A percentile compares a stretch with the other conserved stretches of the same genome.
Conservation (phyloP, 2,888 invertebrate species). For the Steromphala cineraria region DNA sequence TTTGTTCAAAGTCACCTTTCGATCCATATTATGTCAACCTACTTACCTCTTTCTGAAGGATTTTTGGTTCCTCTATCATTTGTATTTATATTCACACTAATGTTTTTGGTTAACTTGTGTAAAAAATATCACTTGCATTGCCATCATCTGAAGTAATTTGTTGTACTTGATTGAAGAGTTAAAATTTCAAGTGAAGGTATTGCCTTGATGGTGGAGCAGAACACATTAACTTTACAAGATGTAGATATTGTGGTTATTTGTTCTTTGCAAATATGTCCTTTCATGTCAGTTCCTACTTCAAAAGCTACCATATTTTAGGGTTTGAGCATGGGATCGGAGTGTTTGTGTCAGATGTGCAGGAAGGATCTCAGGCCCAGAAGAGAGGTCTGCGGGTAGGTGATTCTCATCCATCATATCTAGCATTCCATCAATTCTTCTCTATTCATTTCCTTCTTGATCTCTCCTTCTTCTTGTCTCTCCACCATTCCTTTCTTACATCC, state of each 20-base stretch:
- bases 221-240: background rate
- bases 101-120: background rate
- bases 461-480: too few species aligned
- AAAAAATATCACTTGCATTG: too few species aligned
- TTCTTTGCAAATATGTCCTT: too few species aligned
- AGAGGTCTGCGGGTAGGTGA: conserved; percentile 88
- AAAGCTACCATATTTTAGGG: conserved; percentile 77
- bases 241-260: too few species aligned
- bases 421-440: background rate
- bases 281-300: background rate
- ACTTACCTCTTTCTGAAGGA: too few species aligned
- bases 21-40: too few species aligned
- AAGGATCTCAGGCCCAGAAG: conserved; percentile 89
- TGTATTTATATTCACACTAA: background rate
- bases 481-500: too few species aligned
- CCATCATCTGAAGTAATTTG: too few species aligned
- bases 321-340: conserved; percentile 94
- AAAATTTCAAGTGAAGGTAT: too few species aligned
- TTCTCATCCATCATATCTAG: background rate
- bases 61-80: background rate
- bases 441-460: background rate
- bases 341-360: conserved; percentile 91
- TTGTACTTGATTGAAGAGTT: too few species aligned
- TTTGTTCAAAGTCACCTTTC: too few species aligned
- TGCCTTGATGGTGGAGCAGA: background rate